phyloP scores from a whole-genome alignment of 2,113 vertebrate species.

The Xenotilapia caudafasciata region DNA sequence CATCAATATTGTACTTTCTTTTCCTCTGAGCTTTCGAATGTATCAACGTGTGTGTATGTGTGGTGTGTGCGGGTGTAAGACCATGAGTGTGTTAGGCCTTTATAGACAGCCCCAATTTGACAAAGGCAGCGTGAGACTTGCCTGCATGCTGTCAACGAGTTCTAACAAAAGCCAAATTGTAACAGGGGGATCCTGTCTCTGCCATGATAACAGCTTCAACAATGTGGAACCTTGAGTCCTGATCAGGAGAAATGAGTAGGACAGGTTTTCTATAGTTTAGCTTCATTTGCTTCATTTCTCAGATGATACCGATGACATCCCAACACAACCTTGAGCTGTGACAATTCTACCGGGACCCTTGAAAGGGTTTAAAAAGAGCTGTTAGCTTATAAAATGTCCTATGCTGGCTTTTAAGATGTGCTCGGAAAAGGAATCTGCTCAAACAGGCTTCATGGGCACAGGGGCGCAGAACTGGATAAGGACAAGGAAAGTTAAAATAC shows the following conservation, averaged over 20 bases:
- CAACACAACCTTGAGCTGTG: conserved; percentile 47
- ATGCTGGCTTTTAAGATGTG: background rate
- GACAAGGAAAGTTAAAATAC: background rate
- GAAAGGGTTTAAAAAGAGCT: background rate
- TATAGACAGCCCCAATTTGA: background rate
- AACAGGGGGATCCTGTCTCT: conserved; percentile 18
- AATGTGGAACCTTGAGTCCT: background rate
- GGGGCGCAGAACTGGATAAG: background rate
- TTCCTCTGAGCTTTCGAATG: conserved; percentile 24
- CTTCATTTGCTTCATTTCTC: conserved; percentile 13
- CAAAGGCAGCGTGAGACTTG: conserved; percentile 20
- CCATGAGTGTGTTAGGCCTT: background rate
- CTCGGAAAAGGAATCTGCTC: conserved; percentile 2
- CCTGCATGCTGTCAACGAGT: background rate
- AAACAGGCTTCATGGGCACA: background rate
- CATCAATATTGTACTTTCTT: conserved; percentile 46
- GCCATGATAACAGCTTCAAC: conserved; percentile 46
- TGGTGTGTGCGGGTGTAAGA: background rate
- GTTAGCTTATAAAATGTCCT: background rate
- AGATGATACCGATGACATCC: conserved; percentile 24
- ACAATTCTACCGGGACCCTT: background rate
- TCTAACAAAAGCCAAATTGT: conserved; percentile 41
- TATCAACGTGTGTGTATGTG: background rate
- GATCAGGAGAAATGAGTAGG: conserved; percentile 9
- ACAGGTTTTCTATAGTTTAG: conserved; percentile 7